phyloP scores from a whole-genome alignment of 2,113 vertebrate species.

The Tupaia tana region DNA sequence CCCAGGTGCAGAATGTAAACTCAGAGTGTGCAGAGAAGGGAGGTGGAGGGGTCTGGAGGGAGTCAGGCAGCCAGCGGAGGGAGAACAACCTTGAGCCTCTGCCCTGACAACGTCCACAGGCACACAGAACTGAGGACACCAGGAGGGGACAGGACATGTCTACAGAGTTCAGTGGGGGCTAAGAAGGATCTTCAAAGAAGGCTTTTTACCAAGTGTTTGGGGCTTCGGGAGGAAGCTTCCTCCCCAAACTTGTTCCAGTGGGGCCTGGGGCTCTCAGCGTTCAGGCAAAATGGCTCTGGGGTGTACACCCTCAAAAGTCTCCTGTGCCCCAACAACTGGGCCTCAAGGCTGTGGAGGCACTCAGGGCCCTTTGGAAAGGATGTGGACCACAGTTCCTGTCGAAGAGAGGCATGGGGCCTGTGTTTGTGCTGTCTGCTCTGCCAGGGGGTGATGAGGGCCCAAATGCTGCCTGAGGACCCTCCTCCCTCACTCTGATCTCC shows the following conservation, averaged over 20 bases:
- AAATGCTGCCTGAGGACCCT: too few species aligned
- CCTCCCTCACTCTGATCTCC: neutral
- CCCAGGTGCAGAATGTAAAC: neutral
- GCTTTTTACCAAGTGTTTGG: neutral
- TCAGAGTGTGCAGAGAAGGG: too few species aligned
- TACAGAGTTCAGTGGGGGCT: neutral
- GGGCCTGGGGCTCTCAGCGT: neutral
- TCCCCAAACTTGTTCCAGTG: neutral
- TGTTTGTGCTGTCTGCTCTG: neutral
- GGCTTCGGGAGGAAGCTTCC: neutral
- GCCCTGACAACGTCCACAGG: neutral
- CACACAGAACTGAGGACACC: neutral
- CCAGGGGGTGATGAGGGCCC: neutral
- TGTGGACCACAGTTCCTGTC: neutral
- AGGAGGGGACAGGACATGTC: neutral
- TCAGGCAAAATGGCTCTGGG: neutral
- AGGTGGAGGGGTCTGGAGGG: neutral
- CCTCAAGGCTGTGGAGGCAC: fast-evolving
- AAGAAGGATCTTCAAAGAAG: neutral
- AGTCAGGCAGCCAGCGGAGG: neutral
- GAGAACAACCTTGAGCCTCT: neutral
- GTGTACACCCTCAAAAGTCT: neutral
- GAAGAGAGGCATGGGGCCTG: neutral
- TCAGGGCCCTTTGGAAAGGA: neutral
- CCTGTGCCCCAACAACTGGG: neutral